Conservation (phyloP, 2,113 vertebrate species). For the Ammospiza caudacuta region DNA sequence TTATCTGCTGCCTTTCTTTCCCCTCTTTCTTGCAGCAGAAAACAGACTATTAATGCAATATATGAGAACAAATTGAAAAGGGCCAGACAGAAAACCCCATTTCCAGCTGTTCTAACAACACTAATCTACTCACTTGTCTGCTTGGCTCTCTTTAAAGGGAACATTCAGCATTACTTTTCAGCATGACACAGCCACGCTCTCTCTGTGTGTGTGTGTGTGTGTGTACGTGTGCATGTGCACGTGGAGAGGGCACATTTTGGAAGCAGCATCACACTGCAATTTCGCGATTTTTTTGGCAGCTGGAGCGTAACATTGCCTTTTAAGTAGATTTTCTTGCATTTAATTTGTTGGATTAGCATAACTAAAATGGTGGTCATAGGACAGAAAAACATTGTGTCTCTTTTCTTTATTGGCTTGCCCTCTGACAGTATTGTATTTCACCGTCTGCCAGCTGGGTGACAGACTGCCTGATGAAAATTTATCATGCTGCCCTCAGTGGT, state of each 20-base stretch:
- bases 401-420: background rate
- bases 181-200: fast-evolving
- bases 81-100: background rate
- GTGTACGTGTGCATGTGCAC: background rate
- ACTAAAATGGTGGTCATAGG: background rate
- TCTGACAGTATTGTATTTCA: background rate
- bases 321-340: background rate
- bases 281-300: background rate
- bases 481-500: background rate
- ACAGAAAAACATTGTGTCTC: background rate
- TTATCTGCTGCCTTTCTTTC: background rate
- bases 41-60: background rate
- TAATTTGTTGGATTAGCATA: background rate
- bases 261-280: background rate
- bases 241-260: background rate
- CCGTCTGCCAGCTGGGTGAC: background rate
- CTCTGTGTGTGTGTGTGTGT: background rate
- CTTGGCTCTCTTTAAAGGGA: background rate
- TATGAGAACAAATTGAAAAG: background rate
- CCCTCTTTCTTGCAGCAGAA: background rate
- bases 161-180: background rate
- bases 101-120: background rate
- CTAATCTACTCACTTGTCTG: background rate
- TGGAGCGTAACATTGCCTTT: background rate
- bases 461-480: background rate